Conservation (phyloP, 2,113 vertebrate species). For the Indicator indicator region DNA sequence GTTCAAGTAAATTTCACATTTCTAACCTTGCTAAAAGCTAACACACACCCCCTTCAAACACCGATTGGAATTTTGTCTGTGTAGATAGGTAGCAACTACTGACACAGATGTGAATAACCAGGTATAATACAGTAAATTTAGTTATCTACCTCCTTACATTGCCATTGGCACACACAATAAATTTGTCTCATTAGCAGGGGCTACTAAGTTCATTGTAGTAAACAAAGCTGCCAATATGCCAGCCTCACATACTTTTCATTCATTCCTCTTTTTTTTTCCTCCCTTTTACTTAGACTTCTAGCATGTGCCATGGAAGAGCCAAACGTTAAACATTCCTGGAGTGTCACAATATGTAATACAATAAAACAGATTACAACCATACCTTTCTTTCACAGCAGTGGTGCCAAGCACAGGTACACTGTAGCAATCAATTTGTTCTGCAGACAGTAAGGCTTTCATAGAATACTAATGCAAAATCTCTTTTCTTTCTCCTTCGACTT, state of each 20-base stretch:
- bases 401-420: constrained; percentile 96
- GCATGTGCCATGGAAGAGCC: constrained; percentile 63
- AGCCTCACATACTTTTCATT: constrained; percentile 63
- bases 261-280: constrained; percentile 66
- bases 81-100: constrained; percentile 22
- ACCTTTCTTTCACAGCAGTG: constrained; percentile 92
- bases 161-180: constrained; percentile 53
- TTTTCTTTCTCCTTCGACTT: constrained; percentile 87
- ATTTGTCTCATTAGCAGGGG: constrained; percentile 74
- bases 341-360: constrained; percentile 82
- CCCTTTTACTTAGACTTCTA: constrained; percentile 52
- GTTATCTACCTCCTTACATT: constrained; percentile 63
- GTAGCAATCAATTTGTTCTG: constrained; percentile 98
- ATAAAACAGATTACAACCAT: constrained; percentile 89
- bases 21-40: constrained; percentile 4
- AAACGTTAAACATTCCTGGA: constrained; percentile 77
- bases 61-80: constrained; percentile 53
- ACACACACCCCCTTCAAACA: background rate
- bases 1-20: constrained; percentile 2
- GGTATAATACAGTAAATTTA: constrained; percentile 54
- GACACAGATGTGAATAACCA: constrained; percentile 39
- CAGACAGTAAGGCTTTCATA: constrained; percentile 88
- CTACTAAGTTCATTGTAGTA: constrained; percentile 69
- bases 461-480: constrained; percentile 93
- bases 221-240: constrained; percentile 69